Base-by-base conservation (phyloP, 2,797 vertebrate species). In the Malacoraja senta region DNA sequence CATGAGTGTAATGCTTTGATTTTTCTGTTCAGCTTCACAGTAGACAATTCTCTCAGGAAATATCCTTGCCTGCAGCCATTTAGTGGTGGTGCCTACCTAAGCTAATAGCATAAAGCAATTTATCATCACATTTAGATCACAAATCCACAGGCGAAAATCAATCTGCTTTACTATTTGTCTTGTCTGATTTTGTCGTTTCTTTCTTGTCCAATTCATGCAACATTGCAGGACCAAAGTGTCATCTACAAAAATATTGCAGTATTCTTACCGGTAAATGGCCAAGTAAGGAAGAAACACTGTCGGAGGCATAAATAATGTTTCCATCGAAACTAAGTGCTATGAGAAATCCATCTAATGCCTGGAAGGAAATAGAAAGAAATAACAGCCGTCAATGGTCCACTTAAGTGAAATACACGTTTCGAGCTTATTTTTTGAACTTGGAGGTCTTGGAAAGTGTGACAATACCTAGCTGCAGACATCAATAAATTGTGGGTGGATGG, bases 211-310 rank as follows among this genome's bases (percentile, higher is more conserved):
- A 29, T 29, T 32, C 38, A 53, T 74, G 24, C 38, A 72, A 26
- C 12, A 29, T 91, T 61, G 3, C 12, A 65, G 29, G 35, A 15
- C 24, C 68, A 76, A 76, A 53, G 71, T 3, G n/a, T 68, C 61
- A 88, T 35, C 84, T 1, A 88, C 65, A 74, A 44, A 29, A 74
- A 74, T n/a, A 29, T 44, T 76, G 90, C 38, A 24, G n/a, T 8
- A 84, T 95, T 97, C 98, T 98, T 97, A 99, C 98, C 95, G 98
- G 97, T 96, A 97, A 96, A 97, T 99, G 97, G 93, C 98, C 98
- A 93, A 99, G 98, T 81, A 99, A 97, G 94, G 97, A 97, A 0
- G 97, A 97, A 95, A 99, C 96, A 3, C 97, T 98, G 94, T 98
- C 97, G 93, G 97, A 98, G 32, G 98, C 97, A 79, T 98, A 99